These are phyloP conservation scores for Ectemnius lituratus DNA, from an alignment of 2,888 invertebrate genomes.

Conservation along the genomic window DNA sequence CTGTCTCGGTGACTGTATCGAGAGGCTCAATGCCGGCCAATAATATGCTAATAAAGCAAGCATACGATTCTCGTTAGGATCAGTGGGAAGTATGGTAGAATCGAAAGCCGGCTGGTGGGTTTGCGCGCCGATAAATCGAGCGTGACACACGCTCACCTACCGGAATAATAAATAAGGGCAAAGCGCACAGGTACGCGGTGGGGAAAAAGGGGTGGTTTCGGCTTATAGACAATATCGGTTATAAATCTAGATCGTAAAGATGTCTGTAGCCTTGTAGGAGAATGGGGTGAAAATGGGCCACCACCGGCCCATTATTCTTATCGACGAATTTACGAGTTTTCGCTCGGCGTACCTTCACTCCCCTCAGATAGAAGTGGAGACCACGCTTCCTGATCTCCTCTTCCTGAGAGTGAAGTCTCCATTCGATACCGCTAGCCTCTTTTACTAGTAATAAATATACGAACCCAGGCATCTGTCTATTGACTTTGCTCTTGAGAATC, in stretches of 20 bases:
- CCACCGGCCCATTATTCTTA: conserved; percentile 42
- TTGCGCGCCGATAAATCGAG: conserved; percentile 50
- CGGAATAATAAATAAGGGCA: conserved; percentile 36
- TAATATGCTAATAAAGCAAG: conserved; percentile 57
- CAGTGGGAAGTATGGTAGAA: conserved; percentile 14
- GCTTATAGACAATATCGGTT: conserved; percentile 52
- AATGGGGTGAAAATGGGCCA: conserved; percentile 75
- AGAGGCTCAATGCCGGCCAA: conserved; percentile 36
- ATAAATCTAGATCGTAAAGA: conserved; percentile 75
- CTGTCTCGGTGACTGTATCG: conserved; percentile 10
- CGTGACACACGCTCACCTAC: conserved; percentile 44
- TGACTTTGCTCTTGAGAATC: too few species aligned
- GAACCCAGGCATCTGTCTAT: too few species aligned
- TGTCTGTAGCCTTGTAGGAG: conserved; percentile 75
- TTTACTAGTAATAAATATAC: conserved; percentile 32
- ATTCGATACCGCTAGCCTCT: conserved; percentile 34
- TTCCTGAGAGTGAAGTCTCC: conserved; percentile 44
- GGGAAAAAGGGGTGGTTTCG: not conserved
- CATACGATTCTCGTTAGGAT: conserved; percentile 53
- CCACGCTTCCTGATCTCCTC: conserved; percentile 35
- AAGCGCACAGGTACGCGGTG: conserved; percentile 32
- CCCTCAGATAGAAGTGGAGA: conserved; percentile 14
- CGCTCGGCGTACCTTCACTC: not conserved
- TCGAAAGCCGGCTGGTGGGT: conserved; percentile 24
- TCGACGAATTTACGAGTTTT: conserved; percentile 54